Evolutionary conservation across 2,113 vertebrate genomes (phyloP).

Genomic region (Tupaia tana): DNA sequence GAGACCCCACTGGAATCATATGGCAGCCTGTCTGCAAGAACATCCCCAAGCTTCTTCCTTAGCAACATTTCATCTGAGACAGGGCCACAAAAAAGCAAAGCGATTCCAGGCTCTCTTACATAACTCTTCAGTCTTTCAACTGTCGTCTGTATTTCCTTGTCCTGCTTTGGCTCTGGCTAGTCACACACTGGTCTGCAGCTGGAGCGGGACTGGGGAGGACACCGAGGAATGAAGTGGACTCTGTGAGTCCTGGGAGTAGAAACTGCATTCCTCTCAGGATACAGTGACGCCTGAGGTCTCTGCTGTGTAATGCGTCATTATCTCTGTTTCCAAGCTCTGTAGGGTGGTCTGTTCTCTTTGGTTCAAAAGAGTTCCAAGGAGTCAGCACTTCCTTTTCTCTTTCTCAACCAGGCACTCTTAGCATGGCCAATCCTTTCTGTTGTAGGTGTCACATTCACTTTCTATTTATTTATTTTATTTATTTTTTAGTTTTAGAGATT

Average conservation of each 20-base stretch:
- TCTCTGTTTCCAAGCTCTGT: neutral
- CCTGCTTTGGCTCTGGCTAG: neutral
- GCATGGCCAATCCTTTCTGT: neutral
- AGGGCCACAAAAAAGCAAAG: neutral
- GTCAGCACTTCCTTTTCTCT: neutral
- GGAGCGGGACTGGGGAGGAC: neutral
- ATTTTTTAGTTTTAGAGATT: too few relatives aligned
- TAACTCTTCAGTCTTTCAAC: fast-evolving
- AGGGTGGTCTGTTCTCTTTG: neutral
- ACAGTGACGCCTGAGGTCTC: fast-evolving
- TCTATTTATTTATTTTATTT: too few relatives aligned
- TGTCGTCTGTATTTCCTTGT: neutral
- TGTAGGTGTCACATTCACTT: neutral
- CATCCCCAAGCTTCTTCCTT: neutral
- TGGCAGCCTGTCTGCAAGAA: neutral
- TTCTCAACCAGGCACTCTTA: neutral
- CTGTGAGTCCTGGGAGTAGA: too few relatives aligned
- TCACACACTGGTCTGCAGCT: neutral
- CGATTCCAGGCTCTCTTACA: neutral
- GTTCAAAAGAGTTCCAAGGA: neutral
- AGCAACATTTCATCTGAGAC: neutral
- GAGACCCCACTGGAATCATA: too few relatives aligned
- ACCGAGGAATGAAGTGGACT: neutral
- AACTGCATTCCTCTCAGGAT: fast-evolving
- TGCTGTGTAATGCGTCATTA: fast-evolving